These are phyloP conservation scores for Calidris pygmaea DNA, from an alignment of 2,113 vertebrate species.

Conservation along the genomic window DNA sequence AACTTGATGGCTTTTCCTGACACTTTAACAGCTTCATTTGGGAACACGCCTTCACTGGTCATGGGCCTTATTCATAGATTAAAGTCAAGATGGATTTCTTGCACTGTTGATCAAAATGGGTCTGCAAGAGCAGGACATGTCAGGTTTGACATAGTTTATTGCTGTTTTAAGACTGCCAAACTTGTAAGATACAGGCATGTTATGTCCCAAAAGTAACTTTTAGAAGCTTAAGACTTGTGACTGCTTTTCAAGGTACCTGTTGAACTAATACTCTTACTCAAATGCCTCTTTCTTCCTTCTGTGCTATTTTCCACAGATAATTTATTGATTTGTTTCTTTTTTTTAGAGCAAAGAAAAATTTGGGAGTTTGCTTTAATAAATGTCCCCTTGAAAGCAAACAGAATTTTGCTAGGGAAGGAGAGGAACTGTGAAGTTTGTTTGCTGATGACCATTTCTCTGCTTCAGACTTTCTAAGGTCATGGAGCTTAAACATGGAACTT, in stretches of 20 bases:
- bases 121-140: background rate
- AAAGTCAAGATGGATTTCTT: background rate
- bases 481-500: background rate
- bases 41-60: background rate
- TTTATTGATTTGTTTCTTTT: background rate
- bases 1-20: background rate
- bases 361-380: background rate
- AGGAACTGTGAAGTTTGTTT: background rate
- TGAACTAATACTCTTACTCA: background rate
- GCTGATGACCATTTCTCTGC: background rate
- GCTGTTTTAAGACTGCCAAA: background rate
- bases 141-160: background rate
- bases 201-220: background rate
- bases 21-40: background rate
- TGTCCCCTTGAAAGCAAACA: background rate
- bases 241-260: background rate
- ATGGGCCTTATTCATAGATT: background rate
- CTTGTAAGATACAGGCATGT: background rate
- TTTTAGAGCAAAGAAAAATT: background rate
- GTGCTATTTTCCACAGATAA: background rate
- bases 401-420: background rate
- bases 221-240: background rate
- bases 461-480: background rate
- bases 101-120: background rate
- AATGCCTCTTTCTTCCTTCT: background rate